Percentiles rank a stretch among this genome's conserved stretches.
These are phyloP conservation scores for Lamprotornis superbus DNA, from an alignment of 2,113 vertebrate species.

Conservation along the genomic window DNA sequence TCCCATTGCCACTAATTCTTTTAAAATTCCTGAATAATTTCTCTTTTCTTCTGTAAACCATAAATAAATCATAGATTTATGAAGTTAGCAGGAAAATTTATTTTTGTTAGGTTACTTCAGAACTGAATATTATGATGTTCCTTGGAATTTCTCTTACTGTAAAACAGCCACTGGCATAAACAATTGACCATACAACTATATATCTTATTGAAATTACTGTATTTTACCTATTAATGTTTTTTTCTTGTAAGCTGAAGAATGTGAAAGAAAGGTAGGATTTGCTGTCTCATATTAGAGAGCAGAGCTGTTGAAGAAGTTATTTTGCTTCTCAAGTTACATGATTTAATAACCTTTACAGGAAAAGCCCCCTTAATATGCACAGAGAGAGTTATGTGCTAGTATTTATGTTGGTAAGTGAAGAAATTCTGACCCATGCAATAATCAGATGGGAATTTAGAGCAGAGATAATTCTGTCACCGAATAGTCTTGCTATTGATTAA, in stretches of 20 bases:
- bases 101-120: neutral
- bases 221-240: neutral
- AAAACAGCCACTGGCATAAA: neutral
- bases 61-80: neutral
- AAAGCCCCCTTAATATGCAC: neutral
- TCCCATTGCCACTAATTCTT: neutral
- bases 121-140: neutral
- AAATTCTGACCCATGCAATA: neutral
- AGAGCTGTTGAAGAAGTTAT: neutral
- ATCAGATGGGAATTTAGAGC: neutral
- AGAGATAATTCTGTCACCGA: neutral
- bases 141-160: neutral
- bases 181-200: neutral
- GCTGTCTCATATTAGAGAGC: neutral
- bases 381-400: neutral
- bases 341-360: neutral
- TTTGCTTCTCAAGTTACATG: neutral
- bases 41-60: neutral
- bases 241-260: neutral
- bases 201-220: neutral
- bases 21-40: neutral
- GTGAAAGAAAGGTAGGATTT: neutral
- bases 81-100: neutral
- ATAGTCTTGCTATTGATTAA: neutral
- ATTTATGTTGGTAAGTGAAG: neutral